Evolutionary conservation across 2,113 vertebrate genomes (phyloP).

Genomic region (Pseudorasbora parva): DNA sequence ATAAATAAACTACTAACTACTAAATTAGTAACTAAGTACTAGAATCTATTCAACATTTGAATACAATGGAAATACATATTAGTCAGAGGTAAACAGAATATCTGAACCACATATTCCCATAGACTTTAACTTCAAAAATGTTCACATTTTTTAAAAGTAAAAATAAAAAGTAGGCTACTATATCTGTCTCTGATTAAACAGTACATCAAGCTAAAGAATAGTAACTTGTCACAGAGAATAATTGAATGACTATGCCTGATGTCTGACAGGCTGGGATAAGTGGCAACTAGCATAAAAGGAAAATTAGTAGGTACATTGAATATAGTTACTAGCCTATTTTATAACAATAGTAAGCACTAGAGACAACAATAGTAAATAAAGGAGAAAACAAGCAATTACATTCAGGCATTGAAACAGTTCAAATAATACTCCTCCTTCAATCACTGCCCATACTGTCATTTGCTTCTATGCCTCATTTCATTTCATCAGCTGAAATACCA

Average conservation of each 20-base stretch:
- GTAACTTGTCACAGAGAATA: no score
- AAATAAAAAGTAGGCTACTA: no score
- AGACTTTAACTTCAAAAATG: not conserved
- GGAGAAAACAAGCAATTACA: not conserved
- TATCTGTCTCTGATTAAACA: not conserved
- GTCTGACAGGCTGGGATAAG: no score
- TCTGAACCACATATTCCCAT: not conserved
- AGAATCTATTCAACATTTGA: not conserved
- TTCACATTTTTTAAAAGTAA: not conserved
- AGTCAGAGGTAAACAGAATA: not conserved
- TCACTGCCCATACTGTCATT: not conserved
- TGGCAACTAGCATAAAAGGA: not conserved
- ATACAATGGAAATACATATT: not conserved
- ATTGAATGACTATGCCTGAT: no score
- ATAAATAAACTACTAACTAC: not conserved
- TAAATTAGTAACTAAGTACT: not conserved
- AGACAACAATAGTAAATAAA: not conserved
- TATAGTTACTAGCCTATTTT: no score
- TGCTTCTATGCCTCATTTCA: not conserved
- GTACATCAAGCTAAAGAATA: not conserved
- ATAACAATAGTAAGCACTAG: not conserved
- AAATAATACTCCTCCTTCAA: not conserved
- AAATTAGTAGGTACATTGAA: not conserved
- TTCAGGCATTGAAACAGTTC: not conserved
- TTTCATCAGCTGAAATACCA: constrained; percentile 22